Base-by-base conservation (phyloP, 2,888 invertebrate species). In the Thyatira batis region DNA sequence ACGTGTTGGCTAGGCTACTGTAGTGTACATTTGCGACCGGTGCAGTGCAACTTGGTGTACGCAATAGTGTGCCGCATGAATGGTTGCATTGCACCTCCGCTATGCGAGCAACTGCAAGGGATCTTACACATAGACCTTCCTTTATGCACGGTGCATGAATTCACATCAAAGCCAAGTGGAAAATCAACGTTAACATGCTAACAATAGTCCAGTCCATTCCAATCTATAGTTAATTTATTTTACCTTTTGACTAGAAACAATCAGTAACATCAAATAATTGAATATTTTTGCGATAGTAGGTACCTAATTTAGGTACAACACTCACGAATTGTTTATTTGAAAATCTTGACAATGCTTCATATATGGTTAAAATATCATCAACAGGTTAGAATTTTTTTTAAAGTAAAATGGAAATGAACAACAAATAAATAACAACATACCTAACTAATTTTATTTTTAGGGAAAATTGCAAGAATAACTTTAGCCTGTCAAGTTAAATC, bases 101-200 rank as follows among this genome's bases (percentile, higher is more conserved):
- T 78, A 77, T 77, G 77, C 75, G 76, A 77, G 82, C 82, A n/a
- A n/a, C n/a, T n/a, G n/a, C n/a, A 82, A 82, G 82, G 84, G 82
- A 78, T 75, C 73, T 72, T 71, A 76, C 77, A 79, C 75, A 79
- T 80, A 78, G 78, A 68, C 76, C 71, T 63, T 75, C 78, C 78
- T 78, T 75, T 75, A 74, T 71, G 70, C 75, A 65, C 60, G 68
- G 70, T 71, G 78, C 77, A 77, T 80, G 73, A 71, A 67, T 76
- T 80, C 76, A 87, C 87, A 85, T 89, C 88, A 89, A 89, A 89
- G 87, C 73, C 74, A 76, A 70, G 65, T 63, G 71, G 71, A 73
- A 75, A 80, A 84, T 84, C 79, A 81, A 84, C 80, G 82, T 76
- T 76, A 81, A 81, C 82, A 82, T 76, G 64, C 71, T 73, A 76